Evolutionary conservation across 1,140 invertebrate genomes (phyloP).

Genomic region (Ridgeia piscesae): DNA sequence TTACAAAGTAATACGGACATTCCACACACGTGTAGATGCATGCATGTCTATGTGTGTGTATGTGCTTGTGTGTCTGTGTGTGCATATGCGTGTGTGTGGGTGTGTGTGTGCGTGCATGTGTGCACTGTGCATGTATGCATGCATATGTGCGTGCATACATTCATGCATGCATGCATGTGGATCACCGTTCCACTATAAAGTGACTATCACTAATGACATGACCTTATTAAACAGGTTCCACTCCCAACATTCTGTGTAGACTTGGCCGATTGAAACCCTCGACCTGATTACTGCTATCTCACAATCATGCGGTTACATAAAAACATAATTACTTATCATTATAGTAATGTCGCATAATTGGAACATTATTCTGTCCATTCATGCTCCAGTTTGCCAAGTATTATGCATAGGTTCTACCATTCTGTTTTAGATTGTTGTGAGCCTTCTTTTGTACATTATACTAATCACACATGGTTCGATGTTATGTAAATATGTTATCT

Average conservation of each 20-base stretch:
- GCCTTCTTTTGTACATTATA: too few relatives aligned
- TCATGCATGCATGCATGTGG: too few relatives aligned
- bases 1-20: too few relatives aligned
- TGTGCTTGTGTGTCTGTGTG: not conserved
- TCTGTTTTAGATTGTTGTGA: not conserved
- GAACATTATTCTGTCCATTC: not conserved
- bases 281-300: not conserved
- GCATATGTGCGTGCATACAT: too few relatives aligned
- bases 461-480: not conserved
- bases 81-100: not conserved
- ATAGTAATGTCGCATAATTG: not conserved
- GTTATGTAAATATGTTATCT: not conserved
- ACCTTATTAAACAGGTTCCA: not conserved
- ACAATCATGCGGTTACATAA: not conserved
- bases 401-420: not conserved
- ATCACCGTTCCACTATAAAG: not conserved
- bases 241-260: not conserved
- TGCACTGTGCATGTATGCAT: too few relatives aligned
- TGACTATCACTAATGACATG: not conserved
- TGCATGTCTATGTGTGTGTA: not conserved
- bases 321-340: not conserved
- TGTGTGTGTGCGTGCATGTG: too few relatives aligned
- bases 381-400: not conserved
- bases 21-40: too few relatives aligned
- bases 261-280: not conserved